Conservation (phyloP, 2,797 vertebrate genomes). For the Erpetoichthys calabaricus region DNA sequence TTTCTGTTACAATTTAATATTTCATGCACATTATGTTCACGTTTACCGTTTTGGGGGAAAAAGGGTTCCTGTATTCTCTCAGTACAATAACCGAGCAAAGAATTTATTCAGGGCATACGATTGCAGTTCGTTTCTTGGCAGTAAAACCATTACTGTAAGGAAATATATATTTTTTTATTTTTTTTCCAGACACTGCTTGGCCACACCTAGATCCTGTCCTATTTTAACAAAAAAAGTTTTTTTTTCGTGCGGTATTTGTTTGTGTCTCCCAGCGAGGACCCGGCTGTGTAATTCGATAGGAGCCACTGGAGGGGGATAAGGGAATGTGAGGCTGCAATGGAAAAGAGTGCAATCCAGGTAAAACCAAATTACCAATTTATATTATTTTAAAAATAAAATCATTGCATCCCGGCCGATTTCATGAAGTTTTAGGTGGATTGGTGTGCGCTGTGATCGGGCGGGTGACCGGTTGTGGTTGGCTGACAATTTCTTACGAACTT, state of each 20-base stretch:
- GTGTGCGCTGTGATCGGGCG: too few relatives aligned
- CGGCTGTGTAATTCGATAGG: slow-evolving; percentile 62
- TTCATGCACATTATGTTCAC: slow-evolving; percentile 5
- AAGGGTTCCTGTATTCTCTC: neutral
- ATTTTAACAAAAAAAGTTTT: slow-evolving; percentile 31
- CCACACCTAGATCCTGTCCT: slow-evolving; percentile 55
- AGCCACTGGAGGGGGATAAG: slow-evolving; percentile 25
- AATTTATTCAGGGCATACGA: too few relatives aligned
- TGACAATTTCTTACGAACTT: too few relatives aligned
- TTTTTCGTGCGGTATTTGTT: slow-evolving; percentile 41
- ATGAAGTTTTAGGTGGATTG: too few relatives aligned
- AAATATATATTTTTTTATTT: slow-evolving; percentile 31
- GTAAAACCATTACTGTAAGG: slow-evolving; percentile 6
- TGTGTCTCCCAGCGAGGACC: slow-evolving; percentile 49
- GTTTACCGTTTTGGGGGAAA: neutral
- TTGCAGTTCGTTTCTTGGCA: neutral
- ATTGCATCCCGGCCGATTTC: too few relatives aligned
- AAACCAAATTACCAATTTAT: slow-evolving; percentile 33
- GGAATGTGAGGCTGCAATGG: slow-evolving; percentile 68
- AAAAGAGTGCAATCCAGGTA: slow-evolving; percentile 68
- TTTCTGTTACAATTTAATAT: slow-evolving; percentile 8
- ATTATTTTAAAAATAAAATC: slow-evolving; percentile 31
- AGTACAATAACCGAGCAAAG: too few relatives aligned
- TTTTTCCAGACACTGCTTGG: slow-evolving; percentile 43
- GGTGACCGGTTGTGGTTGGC: too few relatives aligned